Base-by-base conservation (phyloP, 2,797 vertebrate species). In the Chloroceryle inda region DNA sequence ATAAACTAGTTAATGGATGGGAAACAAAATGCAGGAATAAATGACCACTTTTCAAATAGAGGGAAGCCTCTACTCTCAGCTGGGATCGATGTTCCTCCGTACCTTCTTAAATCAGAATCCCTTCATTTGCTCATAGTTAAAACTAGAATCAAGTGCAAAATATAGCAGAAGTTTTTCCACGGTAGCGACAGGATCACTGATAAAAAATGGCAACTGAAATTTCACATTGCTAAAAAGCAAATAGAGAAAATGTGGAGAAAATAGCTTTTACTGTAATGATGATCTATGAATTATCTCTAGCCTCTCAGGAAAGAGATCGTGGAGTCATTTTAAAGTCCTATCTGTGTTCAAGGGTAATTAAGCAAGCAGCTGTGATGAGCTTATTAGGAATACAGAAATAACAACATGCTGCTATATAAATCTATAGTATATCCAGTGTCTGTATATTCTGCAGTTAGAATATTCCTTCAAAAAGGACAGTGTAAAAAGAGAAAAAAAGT, bases 281-380 rank as follows among this genome's bases (percentile, higher is more conserved):
- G 52, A 86, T 64, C 80, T 88, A 68, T 49, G 90, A 85, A 80
- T 92, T 83, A 77, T 24, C 74, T 83, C 11, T 27, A 79, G 49
- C 37, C 49, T 91, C 68, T 85, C 76, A 83, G 53, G 68, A 88
- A 89, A 68, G 44, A 80, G 33, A 68, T 69, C 49, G 71, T 85
- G 13, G 20, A 89, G 75, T 77, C 7, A 64, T 84, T 91, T 92
- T 71, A 83, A 89, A 74, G 47, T 64, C 29, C 45, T 72, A 38
- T 94, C 61, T 85, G 23, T 67, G 27, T 89, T 92, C 66, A 87
- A 91, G 92, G 71, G 84, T 94, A 85, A 92, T 95, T 49, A 91
- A 94, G 78, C 85, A 80, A 94, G 88, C 49, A 95, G 58, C 89
- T 88, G 72, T 91, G 72, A 91, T 53, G 64, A 83, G 75, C 82